Conservation (phyloP, 2,888 invertebrate genomes). For the Rhyacophila evoluta region DNA sequence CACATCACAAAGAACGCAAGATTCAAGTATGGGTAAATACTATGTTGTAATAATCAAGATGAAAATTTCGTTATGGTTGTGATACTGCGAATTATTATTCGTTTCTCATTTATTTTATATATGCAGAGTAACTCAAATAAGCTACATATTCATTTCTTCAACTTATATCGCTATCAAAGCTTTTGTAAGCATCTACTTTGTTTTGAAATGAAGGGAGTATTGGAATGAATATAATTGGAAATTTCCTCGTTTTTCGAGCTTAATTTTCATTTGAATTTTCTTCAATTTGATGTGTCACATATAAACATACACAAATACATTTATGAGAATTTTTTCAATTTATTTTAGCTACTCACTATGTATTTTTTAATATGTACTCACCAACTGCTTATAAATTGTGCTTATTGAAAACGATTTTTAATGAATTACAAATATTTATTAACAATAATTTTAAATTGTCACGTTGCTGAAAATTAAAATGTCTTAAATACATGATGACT, state of each 20-base stretch:
- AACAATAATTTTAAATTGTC: too few relatives aligned
- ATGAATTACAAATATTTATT: too few relatives aligned
- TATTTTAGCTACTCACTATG: too few relatives aligned
- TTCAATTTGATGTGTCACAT: not conserved
- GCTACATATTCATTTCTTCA: not conserved
- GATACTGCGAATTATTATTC: not conserved
- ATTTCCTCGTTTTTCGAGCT: not conserved
- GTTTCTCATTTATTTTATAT: not conserved
- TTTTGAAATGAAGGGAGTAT: not conserved
- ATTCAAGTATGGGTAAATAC: slow-evolving; percentile 4
- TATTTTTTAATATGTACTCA: too few relatives aligned
- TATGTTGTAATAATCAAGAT: slow-evolving; percentile 47
- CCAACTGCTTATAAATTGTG: too few relatives aligned
- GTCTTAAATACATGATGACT: too few relatives aligned
- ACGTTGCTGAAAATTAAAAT: too few relatives aligned
- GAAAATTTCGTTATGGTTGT: slow-evolving; percentile 37
- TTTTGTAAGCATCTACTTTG: not conserved
- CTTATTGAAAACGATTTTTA: too few relatives aligned
- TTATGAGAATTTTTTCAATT: too few relatives aligned
- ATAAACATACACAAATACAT: too few relatives aligned
- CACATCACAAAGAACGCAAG: not conserved
- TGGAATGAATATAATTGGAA: not conserved
- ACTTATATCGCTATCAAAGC: not conserved
- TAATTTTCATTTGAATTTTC: not conserved
- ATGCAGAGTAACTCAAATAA: not conserved